These are phyloP conservation scores for Anarhynchus alexandrinus DNA, from an alignment of 2,113 vertebrate species.

Conservation along the genomic window DNA sequence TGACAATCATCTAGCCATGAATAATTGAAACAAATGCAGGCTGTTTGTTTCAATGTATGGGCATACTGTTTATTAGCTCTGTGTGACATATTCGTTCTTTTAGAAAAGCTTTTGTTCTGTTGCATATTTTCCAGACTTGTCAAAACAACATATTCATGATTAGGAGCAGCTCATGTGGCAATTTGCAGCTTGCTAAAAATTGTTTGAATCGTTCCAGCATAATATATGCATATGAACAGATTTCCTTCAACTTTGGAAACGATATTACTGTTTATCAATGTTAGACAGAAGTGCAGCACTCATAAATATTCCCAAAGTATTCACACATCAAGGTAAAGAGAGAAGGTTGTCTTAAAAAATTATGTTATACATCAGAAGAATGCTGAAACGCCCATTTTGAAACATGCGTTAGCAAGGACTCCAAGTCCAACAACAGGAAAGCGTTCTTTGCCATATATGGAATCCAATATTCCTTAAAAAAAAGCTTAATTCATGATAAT, in stretches of 20 bases:
- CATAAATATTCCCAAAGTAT: background rate
- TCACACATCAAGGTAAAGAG: background rate
- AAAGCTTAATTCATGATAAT: background rate
- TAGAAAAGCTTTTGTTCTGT: background rate
- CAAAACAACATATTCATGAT: background rate
- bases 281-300: background rate
- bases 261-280: background rate
- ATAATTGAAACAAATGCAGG: background rate
- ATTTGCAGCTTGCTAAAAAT: background rate
- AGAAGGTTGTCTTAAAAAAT: accelerated
- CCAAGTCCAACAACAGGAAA: background rate
- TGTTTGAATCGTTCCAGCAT: background rate
- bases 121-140: background rate
- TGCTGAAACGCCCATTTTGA: background rate
- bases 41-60: background rate
- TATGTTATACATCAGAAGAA: background rate
- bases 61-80: background rate
- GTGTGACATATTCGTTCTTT: background rate
- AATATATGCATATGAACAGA: background rate
- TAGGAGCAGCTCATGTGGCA: background rate
- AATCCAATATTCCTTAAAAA: background rate
- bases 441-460: background rate
- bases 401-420: background rate
- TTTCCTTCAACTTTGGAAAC: background rate
- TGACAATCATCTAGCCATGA: background rate